Percentiles rank a stretch among this genome's conserved stretches.
Evolutionary conservation across 1,140 invertebrate species (phyloP).

Genomic region (Trialeurodes vaporariorum): DNA sequence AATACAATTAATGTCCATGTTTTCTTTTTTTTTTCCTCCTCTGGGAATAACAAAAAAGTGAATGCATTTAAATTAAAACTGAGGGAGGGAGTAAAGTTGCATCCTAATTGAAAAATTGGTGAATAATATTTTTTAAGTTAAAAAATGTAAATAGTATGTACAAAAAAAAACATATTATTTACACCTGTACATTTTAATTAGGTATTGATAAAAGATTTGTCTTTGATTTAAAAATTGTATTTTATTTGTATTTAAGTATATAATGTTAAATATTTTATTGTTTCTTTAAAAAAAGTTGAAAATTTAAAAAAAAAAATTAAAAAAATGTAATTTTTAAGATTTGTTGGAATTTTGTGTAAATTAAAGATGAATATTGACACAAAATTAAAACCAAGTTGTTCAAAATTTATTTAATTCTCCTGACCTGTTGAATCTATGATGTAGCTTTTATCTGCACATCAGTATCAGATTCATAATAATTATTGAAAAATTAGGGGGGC

Average conservation of each 20-base stretch:
- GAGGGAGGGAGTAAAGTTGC: not conserved
- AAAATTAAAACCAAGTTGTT: too few species aligned
- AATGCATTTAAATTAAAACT: not conserved
- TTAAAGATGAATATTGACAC: slow-evolving; percentile 1
- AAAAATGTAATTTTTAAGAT: not conserved
- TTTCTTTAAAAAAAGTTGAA: not conserved
- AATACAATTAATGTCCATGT: not conserved
- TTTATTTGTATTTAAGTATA: not conserved
- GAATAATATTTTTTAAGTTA: not conserved
- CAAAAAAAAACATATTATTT: not conserved
- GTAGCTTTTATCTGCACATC: too few species aligned
- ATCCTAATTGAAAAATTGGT: not conserved
- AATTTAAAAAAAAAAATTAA: not conserved
- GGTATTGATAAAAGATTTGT: not conserved
- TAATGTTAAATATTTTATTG: slow-evolving; percentile 1
- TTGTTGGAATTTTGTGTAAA: slow-evolving; percentile 1
- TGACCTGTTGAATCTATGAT: too few species aligned
- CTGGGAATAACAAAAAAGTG: not conserved
- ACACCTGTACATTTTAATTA: slow-evolving; percentile 1
- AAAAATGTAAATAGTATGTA: not conserved
- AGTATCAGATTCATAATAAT: too few species aligned
- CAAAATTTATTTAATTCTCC: too few species aligned
- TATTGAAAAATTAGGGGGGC: too few species aligned
- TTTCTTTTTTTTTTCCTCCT: too few species aligned
- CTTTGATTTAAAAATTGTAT: not conserved